These are phyloP conservation scores for Troides helena DNA, from an alignment of 2,888 invertebrate species.

Conservation along the genomic window DNA sequence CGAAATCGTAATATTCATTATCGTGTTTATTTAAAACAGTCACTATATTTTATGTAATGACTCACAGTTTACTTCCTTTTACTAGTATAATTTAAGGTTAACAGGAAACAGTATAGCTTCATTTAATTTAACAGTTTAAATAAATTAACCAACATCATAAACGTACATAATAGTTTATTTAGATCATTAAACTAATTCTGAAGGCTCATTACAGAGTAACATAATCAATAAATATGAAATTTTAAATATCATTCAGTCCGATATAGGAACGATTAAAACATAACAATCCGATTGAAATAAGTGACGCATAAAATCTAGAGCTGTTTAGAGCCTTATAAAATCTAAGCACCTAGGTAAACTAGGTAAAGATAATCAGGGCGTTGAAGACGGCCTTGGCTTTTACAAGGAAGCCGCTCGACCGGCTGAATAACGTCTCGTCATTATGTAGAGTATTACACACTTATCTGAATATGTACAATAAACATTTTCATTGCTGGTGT, in stretches of 20 bases:
- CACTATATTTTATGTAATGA: not conserved
- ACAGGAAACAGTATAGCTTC: slow-evolving; percentile 2
- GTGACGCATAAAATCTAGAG: slow-evolving; percentile 19
- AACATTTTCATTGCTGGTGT: not conserved
- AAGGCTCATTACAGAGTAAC: no score
- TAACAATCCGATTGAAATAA: not conserved
- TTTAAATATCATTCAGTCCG: no score
- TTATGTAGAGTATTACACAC: slow-evolving; percentile 26
- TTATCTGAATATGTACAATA: slow-evolving; percentile 12
- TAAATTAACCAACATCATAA: no score
- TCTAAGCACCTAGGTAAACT: slow-evolving; percentile 25
- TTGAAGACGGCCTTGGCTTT: slow-evolving; percentile 33
- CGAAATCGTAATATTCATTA: not conserved
- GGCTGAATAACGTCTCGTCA: slow-evolving; percentile 29
- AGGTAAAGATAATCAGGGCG: slow-evolving; percentile 33
- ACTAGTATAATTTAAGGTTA: slow-evolving; percentile 15
- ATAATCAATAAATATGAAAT: no score
- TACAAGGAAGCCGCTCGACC: slow-evolving; percentile 32
- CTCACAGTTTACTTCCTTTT: not conserved
- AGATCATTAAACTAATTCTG: no score
- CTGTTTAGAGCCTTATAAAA: slow-evolving; percentile 15
- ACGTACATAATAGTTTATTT: no score
- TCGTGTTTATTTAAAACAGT: not conserved
- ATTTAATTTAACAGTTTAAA: not conserved
- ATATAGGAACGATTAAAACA: no score